phyloP scores from a whole-genome alignment of 2,888 invertebrate genomes.

The Heterodera filipjevi region DNA sequence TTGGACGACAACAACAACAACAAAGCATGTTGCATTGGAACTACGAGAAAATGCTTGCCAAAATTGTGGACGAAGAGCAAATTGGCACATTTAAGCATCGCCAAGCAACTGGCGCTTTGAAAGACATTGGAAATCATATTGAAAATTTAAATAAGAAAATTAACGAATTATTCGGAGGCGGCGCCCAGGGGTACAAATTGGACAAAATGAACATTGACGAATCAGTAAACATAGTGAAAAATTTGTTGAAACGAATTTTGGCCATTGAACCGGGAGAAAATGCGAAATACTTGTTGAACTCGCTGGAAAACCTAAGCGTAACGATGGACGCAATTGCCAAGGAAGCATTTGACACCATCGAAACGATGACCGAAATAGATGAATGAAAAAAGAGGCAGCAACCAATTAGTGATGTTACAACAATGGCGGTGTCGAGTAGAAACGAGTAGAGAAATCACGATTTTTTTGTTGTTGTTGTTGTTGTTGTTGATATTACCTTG shows the following conservation, averaged over 20 bases:
- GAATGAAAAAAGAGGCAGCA: not conserved
- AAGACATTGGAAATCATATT: not conserved
- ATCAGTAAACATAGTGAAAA: not conserved
- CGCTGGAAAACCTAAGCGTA: not conserved
- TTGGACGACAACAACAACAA: not conserved
- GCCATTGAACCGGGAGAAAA: not conserved
- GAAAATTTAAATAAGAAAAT: not conserved
- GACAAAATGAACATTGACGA: not conserved
- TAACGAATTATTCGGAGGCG: not conserved
- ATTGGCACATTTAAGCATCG: not conserved
- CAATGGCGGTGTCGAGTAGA: no score
- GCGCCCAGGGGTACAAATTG: not conserved
- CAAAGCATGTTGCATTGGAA: not conserved
- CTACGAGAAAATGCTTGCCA: not conserved
- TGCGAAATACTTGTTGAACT: not conserved
- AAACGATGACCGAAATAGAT: not conserved
- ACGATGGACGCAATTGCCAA: not conserved
- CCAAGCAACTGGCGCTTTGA: not conserved
- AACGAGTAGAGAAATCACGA: no score
- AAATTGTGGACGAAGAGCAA: not conserved
- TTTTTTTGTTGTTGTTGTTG: no score
- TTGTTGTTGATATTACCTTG: no score
- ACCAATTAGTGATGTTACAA: no score
- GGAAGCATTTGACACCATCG: not conserved
- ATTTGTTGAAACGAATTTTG: not conserved